Evolutionary conservation across 2,113 vertebrate species (phyloP).

Genomic region (Prochilodus magdalenae): DNA sequence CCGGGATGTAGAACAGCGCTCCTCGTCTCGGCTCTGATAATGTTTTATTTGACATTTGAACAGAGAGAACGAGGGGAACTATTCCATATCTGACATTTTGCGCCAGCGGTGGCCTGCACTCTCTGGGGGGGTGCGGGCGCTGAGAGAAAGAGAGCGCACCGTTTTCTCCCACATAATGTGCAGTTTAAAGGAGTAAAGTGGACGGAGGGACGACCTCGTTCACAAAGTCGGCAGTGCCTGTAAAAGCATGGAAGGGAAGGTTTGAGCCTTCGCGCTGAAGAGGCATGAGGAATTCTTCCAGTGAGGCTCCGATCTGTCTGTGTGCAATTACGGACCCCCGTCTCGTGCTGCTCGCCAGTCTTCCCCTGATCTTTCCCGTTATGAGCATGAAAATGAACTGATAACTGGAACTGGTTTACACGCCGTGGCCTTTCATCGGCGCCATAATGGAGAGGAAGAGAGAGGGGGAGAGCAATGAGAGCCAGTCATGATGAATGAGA

Average conservation of each 20-base stretch:
- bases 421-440: not conserved
- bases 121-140: constrained; percentile 1
- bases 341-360: not conserved
- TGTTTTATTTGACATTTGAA: constrained; percentile 41
- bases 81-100: constrained; percentile 20
- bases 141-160: not conserved
- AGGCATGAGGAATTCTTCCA: too few relatives aligned
- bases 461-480: too few relatives aligned
- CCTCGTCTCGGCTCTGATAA: not conserved
- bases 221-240: too few relatives aligned
- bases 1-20: not conserved
- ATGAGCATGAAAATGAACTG: not conserved
- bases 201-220: not conserved
- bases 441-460: not conserved
- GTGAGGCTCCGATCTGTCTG: too few relatives aligned
- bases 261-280: not conserved
- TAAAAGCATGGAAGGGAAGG: too few relatives aligned
- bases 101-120: not conserved
- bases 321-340: too few relatives aligned
- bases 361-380: not conserved
- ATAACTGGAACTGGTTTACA: constrained; percentile 8
- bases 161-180: not conserved
- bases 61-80: not conserved
- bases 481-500: not conserved
- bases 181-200: not conserved